A percentile compares a stretch with the other conserved stretches of the same genome.
phyloP scores from a whole-genome alignment of 53 echinoderm and acorn worm species.

The Hippasteria phrygiana region DNA sequence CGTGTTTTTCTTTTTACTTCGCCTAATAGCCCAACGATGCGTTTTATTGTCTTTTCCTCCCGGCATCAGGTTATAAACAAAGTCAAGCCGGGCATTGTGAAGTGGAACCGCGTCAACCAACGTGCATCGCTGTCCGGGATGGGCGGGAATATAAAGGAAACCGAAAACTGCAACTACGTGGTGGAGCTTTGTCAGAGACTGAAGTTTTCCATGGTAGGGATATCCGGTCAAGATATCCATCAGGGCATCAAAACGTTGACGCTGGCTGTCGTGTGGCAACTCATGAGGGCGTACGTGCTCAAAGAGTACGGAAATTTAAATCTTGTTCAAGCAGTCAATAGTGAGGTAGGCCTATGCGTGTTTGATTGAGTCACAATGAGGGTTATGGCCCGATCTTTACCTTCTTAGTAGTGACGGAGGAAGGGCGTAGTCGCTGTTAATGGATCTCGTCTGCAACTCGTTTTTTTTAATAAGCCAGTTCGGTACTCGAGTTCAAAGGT shows the following conservation, averaged over 20 bases:
- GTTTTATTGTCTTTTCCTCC: constrained; percentile 1
- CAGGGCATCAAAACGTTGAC: constrained; percentile 18
- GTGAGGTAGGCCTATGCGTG: too few relatives aligned
- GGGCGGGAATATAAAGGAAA: constrained; percentile 82
- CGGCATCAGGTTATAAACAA: constrained; percentile 69
- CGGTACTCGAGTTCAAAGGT: too few relatives aligned
- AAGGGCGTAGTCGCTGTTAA: too few relatives aligned
- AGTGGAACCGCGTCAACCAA: constrained; percentile 83
- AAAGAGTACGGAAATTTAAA: too few relatives aligned
- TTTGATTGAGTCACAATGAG: too few relatives aligned
- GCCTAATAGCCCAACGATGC: too few relatives aligned
- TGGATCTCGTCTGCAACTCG: too few relatives aligned
- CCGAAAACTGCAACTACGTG: constrained; percentile 89
- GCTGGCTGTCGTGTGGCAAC: constrained; percentile 82
- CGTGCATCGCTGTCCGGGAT: constrained; percentile 44
- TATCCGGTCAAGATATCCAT: constrained; percentile 80
- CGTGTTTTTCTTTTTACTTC: too few relatives aligned
- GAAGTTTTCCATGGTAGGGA: constrained; percentile 87
- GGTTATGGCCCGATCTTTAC: too few relatives aligned
- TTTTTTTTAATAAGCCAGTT: too few relatives aligned
- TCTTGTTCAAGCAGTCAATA: too few relatives aligned
- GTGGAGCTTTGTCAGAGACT: constrained; percentile 71
- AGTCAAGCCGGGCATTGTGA: constrained; percentile 73
- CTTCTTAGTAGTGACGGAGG: too few relatives aligned
- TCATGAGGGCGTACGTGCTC: constrained; percentile 82